Evolutionary conservation across 1,140 invertebrate genomes (phyloP).

Genomic region (Drosophila biarmipes): DNA sequence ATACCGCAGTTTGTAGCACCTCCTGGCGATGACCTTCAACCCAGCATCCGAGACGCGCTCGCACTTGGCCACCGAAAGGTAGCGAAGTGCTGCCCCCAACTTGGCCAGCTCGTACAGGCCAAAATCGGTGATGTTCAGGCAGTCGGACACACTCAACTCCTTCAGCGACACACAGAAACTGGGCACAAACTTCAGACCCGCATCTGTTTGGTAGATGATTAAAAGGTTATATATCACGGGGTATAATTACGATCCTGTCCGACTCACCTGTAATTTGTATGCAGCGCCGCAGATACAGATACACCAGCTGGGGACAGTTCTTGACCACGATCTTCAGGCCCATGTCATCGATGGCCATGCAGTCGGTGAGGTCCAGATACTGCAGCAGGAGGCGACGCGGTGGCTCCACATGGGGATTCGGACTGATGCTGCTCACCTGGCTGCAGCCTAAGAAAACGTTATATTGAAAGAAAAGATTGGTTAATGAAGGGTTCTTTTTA

Average conservation of each 20-base stretch:
- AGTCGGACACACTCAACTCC: conserved; percentile 96
- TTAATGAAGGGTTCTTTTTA: neutral
- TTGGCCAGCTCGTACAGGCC: conserved; percentile 95
- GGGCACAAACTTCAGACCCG: conserved; percentile 91
- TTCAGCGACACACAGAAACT: conserved; percentile 93
- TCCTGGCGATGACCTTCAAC: conserved; percentile 92
- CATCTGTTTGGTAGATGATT: conserved; percentile 85
- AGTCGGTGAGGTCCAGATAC: conserved; percentile 94
- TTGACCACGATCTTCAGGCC: conserved; percentile 92
- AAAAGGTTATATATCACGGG: neutral
- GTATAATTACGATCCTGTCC: neutral
- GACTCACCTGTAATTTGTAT: conserved; percentile 91
- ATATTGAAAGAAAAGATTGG: neutral
- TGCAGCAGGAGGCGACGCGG: conserved; percentile 88
- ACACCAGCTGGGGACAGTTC: conserved; percentile 93
- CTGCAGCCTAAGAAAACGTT: conserved; percentile 86
- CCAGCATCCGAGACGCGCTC: conserved; percentile 94
- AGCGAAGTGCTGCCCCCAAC: conserved; percentile 92
- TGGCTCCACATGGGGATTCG: conserved; percentile 88
- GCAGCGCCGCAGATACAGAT: conserved; percentile 95
- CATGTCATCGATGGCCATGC: conserved; percentile 91
- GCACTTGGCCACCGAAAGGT: conserved; percentile 95
- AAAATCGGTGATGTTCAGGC: conserved; percentile 94
- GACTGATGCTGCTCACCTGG: conserved; percentile 89
- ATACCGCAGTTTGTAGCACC: conserved; percentile 95